Base-by-base conservation (phyloP, 2,888 invertebrate genomes). In the Trissoscelio sp. region DNA sequence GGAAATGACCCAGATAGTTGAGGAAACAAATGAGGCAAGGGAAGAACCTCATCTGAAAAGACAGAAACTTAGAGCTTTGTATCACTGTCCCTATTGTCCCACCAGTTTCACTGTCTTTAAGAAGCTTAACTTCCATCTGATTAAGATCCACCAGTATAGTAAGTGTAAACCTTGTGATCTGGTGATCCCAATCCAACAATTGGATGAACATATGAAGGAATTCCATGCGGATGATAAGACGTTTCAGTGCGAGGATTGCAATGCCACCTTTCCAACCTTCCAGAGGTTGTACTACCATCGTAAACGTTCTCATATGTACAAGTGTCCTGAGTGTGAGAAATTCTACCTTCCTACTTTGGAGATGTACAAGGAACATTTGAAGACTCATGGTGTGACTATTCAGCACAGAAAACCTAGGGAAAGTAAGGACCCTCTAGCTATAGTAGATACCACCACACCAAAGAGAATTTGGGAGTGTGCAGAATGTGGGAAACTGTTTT, bases 1-100 rank as follows among this genome's bases (percentile, higher is more conserved):
- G n/a, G n/a, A n/a, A n/a, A n/a, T n/a, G n/a, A n/a, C n/a, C n/a
- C n/a, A n/a, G n/a, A n/a, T n/a, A n/a, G n/a, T n/a, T n/a, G n/a
- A n/a, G n/a, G n/a, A n/a, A n/a, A n/a, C n/a, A n/a, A 51, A 28
- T n/a, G 44, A 20, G 0, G 66, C 39, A 9, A 48, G n/a, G 4
- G 64, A 55, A 37, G 57, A 51, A 7, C 5, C 20, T 0, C 51
- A 18, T n/a, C n/a, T 42, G 0, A 57, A 51, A n/a, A 3, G 53
- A 12, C 22, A 22, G 5, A 67, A 53, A n/a, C 22, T 77, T 0
- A 12, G 62, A 4, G 0, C 12, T 3, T 11, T 69, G n/a, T 18
- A 69, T 11, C 77, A 62, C n/a, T 77, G 77, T 55, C 77, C 55
- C 3, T 22, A 55, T 4, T 77, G 77, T 14, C 46, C 69, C 6